Evolutionary conservation across 2,888 invertebrate genomes (phyloP).

Genomic region (Digitonthophagus gazella): DNA sequence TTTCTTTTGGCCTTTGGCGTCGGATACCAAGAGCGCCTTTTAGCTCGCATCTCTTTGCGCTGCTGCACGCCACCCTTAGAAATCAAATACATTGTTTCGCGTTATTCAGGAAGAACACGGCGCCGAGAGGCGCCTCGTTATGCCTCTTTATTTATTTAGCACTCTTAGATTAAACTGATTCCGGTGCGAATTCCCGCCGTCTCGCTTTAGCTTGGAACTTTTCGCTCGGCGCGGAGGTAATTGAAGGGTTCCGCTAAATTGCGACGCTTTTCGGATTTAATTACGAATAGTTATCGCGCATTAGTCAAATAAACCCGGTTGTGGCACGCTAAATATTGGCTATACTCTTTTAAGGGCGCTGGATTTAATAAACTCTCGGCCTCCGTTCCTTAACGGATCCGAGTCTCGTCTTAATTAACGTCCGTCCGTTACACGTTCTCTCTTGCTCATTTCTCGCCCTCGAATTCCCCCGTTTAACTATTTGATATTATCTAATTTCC

Average conservation of each 20-base stretch:
- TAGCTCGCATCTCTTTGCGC: not conserved
- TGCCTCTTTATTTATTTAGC: not conserved
- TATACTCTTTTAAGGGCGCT: not conserved
- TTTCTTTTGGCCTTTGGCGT: not conserved
- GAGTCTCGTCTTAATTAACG: no score
- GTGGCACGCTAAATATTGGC: not conserved
- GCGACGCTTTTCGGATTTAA: constrained; percentile 20
- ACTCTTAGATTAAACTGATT: not conserved
- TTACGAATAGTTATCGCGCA: constrained; percentile 24
- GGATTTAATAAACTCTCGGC: not conserved
- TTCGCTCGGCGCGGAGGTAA: not conserved
- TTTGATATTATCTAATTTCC: not conserved
- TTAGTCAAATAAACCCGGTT: constrained; percentile 21
- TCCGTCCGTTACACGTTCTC: no score
- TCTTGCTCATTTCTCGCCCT: not conserved
- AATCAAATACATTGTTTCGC: not conserved
- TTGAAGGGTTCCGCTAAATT: constrained; percentile 1
- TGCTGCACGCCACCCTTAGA: not conserved
- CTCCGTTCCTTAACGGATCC: no score
- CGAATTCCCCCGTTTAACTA: not conserved
- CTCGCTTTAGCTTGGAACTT: not conserved
- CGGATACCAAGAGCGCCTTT: not conserved
- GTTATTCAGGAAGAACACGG: not conserved
- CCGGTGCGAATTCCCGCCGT: not conserved
- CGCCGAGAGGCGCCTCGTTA: not conserved